Percentiles rank a stretch among this genome's conserved stretches.
Evolutionary conservation across 1,140 invertebrate genomes (phyloP).

Genomic region (Aphelinus certus): DNA sequence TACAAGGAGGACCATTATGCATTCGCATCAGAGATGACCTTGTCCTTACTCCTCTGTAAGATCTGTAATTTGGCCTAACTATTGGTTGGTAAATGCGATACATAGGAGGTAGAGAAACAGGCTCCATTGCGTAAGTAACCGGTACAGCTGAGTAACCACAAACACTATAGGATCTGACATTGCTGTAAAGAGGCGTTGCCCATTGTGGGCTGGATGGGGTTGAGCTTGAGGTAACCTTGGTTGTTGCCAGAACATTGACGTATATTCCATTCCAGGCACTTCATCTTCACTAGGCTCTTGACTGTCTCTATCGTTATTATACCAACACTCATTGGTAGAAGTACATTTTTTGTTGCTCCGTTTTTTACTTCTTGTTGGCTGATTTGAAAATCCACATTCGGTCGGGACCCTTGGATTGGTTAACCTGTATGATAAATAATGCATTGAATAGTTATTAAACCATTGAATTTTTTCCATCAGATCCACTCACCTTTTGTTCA

Average conservation of each 20-base stretch:
- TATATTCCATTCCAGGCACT: slow-evolving; percentile 44
- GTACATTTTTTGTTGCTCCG: slow-evolving; percentile 27
- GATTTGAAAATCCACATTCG: slow-evolving; percentile 14
- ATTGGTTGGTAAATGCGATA: slow-evolving; percentile 58
- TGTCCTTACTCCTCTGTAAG: slow-evolving; percentile 42
- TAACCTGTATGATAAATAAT: not conserved
- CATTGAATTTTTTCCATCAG: too few species aligned
- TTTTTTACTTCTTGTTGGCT: slow-evolving; percentile 37
- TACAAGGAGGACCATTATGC: slow-evolving; percentile 34
- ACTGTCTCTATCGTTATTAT: slow-evolving; percentile 20
- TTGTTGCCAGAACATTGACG: slow-evolving; percentile 47
- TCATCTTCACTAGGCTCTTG: slow-evolving; percentile 36
- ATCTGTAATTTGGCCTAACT: slow-evolving; percentile 50
- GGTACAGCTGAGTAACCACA: slow-evolving; percentile 66
- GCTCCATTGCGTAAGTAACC: slow-evolving; percentile 65
- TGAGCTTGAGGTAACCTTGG: slow-evolving; percentile 33
- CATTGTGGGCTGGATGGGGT: slow-evolving; percentile 49
- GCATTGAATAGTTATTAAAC: too few species aligned
- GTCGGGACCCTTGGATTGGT: slow-evolving; percentile 23
- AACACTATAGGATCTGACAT: slow-evolving; percentile 64
- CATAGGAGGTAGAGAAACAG: slow-evolving; percentile 63
- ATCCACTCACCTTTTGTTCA: slow-evolving; percentile 32
- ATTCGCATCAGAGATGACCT: slow-evolving; percentile 45
- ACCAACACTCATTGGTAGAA: slow-evolving; percentile 38
- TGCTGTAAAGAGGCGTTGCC: slow-evolving; percentile 64